Evolutionary conservation across 2,113 vertebrate species (phyloP).

Genomic region (Passer domesticus): DNA sequence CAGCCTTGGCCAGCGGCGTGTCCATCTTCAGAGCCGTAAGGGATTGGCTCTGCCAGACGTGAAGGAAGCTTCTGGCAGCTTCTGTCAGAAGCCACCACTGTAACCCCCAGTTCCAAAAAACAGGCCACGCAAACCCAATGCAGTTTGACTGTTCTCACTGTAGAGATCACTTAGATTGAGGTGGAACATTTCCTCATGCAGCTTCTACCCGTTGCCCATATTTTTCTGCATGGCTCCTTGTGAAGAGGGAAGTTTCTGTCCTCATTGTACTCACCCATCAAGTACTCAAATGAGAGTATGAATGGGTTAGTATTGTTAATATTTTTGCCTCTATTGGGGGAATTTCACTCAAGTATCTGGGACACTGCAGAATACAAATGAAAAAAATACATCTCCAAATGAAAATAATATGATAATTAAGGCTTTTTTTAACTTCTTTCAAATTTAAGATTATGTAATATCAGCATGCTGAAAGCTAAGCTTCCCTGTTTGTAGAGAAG

Average conservation of each 20-base stretch:
- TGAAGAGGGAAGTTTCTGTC: neutral
- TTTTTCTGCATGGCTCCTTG: neutral
- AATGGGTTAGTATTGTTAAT: neutral
- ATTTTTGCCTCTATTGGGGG: neutral
- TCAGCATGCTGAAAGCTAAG: neutral
- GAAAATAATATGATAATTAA: neutral
- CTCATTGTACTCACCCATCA: neutral
- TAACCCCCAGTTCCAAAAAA: neutral
- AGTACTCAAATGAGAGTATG: neutral
- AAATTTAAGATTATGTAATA: neutral
- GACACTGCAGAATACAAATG: neutral
- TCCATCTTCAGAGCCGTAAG: neutral
- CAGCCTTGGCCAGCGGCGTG: accelerated
- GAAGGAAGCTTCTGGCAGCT: neutral
- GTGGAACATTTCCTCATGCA: neutral
- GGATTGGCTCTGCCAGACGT: neutral
- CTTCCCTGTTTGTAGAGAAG: neutral
- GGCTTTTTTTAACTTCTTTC: neutral
- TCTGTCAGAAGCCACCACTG: neutral
- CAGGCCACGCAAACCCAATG: neutral
- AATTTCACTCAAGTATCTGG: neutral
- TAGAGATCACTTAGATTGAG: neutral
- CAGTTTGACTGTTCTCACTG: neutral
- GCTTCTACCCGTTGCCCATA: neutral
- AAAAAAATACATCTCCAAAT: neutral